Base-by-base conservation (phyloP, 2,888 invertebrate species). In the Mayetiola destructor region DNA sequence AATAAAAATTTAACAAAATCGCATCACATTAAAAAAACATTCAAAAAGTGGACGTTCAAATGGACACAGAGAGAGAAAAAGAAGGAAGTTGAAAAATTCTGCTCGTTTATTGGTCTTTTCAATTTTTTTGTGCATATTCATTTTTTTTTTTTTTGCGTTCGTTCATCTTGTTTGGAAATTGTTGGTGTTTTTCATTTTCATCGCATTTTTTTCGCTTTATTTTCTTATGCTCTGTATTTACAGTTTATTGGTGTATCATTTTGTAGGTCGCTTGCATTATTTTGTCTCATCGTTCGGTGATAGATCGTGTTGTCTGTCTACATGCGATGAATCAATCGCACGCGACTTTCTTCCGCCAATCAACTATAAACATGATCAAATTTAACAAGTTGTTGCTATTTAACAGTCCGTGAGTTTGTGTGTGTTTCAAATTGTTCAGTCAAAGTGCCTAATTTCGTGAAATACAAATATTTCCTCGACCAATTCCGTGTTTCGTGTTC, bases 51-150 rank as follows among this genome's bases (percentile, higher is more conserved):
- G 27, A 48, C 27, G 48, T 48, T 16, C n/a, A n/a, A n/a, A n/a
- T n/a, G n/a, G n/a, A n/a, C 27, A 48, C 23, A 27, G 48, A 48
- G 48, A 27, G 23, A 27, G 23, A n/a, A 48, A 48, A 48, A 27
- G 27, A 39, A 16, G 27, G 48, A 48, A 48, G 27, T 48, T 23
- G 48, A 3, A 23, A 27, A 48, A 48, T 48, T 48, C 48, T 48
- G 48, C 48, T 27, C 48, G 48, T 48, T 48, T 48, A 48, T 48
- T 48, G 48, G 48, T 48, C 48, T 48, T 48, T 48, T 27, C 48
- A 48, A 48, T 48, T n/a, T 48, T 48, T 48, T 42, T 48, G 23
- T 48, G n/a, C 42, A 23, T 48, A 27, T 27, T 27, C 27, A 21
- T 6, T 40, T 3, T 42, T 14, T 48, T 48, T 48, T 48, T 48